Conservation (phyloP, 2,797 vertebrate genomes). For the Pseudochirops cupreus region DNA sequence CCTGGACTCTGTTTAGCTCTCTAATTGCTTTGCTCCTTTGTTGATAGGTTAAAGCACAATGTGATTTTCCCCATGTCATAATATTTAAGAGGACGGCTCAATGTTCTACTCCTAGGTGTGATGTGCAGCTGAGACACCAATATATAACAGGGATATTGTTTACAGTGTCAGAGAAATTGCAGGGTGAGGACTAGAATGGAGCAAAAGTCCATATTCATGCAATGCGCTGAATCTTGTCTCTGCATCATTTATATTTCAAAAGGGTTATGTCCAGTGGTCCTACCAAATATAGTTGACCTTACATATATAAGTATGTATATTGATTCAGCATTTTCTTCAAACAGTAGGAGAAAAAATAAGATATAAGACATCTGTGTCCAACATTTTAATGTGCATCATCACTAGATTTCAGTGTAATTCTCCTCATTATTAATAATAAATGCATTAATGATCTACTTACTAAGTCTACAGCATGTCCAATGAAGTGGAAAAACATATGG, state of each 20-base stretch:
- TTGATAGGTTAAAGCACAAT: constrained; percentile 88
- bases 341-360: background rate
- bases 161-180: constrained; percentile 50
- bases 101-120: constrained; percentile 79
- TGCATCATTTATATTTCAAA: constrained; percentile 59
- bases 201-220: constrained; percentile 52
- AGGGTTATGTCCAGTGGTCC: constrained; percentile 34
- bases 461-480: background rate
- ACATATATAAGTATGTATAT: constrained; percentile 19
- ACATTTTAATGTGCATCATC: constrained; percentile 8
- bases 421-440: constrained; percentile 16
- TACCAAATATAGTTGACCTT: constrained; percentile 28
- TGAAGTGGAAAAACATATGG: background rate
- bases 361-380: constrained; percentile 7
- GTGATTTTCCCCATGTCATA: constrained; percentile 88
- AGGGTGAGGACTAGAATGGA: constrained; percentile 55
- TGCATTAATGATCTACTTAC: background rate
- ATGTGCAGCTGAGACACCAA: constrained; percentile 83
- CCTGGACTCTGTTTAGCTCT: constrained; percentile 88
- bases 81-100: constrained; percentile 86
- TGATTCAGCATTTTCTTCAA: constrained; percentile 20
- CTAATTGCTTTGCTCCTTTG: constrained; percentile 92
- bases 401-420: constrained; percentile 45
- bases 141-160: constrained; percentile 70
- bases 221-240: constrained; percentile 51